phyloP scores from a whole-genome alignment of 1,140 invertebrate genomes.

The Procambarus clarkii region DNA sequence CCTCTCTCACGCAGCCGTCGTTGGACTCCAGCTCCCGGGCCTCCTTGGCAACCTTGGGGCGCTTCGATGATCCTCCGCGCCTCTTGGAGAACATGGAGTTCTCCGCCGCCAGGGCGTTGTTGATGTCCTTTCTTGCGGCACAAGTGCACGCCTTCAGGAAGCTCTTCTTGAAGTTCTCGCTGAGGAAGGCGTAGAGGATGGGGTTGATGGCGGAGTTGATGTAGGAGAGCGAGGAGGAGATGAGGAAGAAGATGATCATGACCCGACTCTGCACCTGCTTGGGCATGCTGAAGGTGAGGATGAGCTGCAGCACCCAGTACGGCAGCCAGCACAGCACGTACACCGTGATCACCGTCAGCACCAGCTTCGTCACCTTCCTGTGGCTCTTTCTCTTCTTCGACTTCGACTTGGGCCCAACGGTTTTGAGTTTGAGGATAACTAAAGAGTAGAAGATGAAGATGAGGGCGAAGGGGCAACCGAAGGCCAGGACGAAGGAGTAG shows the following conservation, averaged over 20 bases:
- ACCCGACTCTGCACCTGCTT: constrained; percentile 44
- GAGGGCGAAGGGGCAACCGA: constrained; percentile 77
- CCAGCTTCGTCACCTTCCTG: constrained; percentile 44
- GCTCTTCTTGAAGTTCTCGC: constrained; percentile 58
- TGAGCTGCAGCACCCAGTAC: constrained; percentile 49
- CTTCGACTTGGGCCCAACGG: constrained; percentile 83
- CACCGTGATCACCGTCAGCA: constrained; percentile 50
- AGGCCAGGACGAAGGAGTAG: constrained; percentile 94
- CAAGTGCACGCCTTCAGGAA: constrained; percentile 53
- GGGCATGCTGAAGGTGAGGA: constrained; percentile 44
- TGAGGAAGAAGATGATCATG: constrained; percentile 49
- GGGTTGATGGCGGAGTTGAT: constrained; percentile 59
- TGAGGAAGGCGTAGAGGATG: constrained; percentile 57
- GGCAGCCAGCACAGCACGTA: constrained; percentile 56
- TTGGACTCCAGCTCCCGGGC: neutral
- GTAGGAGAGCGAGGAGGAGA: constrained; percentile 48
- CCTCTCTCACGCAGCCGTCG: constrained; percentile 10
- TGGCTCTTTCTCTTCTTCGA: constrained; percentile 37
- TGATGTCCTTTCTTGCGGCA: constrained; percentile 43
- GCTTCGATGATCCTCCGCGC: constrained; percentile 28
- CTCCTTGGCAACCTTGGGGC: neutral
- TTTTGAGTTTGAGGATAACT: constrained; percentile 91
- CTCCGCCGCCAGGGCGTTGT: constrained; percentile 40
- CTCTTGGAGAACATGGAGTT: constrained; percentile 45
- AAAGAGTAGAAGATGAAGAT: constrained; percentile 97